These are phyloP conservation scores for Ferdinandea cuprea DNA, from an alignment of 2,888 invertebrate genomes.

Conservation along the genomic window DNA sequence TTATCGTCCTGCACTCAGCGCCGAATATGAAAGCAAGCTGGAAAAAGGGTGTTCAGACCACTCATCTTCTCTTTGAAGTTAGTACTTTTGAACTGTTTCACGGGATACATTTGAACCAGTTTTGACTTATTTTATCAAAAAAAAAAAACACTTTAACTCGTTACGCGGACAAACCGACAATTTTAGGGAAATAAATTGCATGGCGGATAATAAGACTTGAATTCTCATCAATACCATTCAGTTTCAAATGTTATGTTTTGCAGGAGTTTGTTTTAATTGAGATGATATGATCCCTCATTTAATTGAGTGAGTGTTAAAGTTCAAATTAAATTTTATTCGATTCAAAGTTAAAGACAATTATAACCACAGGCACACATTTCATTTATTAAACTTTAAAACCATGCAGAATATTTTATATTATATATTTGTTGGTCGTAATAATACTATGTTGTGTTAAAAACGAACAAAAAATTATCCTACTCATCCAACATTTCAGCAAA, in stretches of 20 bases:
- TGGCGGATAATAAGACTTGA: background rate
- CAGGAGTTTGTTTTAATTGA: background rate
- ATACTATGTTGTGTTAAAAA: slow-evolving; percentile 55
- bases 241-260: background rate
- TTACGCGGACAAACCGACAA: no score
- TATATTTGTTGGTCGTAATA: slow-evolving; percentile 30
- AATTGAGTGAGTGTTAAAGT: slow-evolving; percentile 55
- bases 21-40: no score
- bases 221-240: background rate
- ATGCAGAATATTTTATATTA: slow-evolving; percentile 49
- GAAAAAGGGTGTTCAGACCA: no score
- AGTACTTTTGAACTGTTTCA: no score
- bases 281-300: slow-evolving; percentile 7
- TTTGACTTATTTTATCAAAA: no score
- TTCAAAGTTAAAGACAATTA: background rate
- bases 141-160: no score
- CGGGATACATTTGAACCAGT: no score
- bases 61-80: no score
- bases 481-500: slow-evolving; percentile 74
- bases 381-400: slow-evolving; percentile 18
- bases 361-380: slow-evolving; percentile 23
- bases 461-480: slow-evolving; percentile 52
- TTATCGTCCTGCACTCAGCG: no score
- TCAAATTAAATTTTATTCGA: slow-evolving; percentile 14
- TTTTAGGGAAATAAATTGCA: background rate